A percentile compares a stretch with the other conserved stretches of the same genome.
phyloP scores from a whole-genome alignment of 1,140 invertebrate genomes.

The Neuroterus valhalla region DNA sequence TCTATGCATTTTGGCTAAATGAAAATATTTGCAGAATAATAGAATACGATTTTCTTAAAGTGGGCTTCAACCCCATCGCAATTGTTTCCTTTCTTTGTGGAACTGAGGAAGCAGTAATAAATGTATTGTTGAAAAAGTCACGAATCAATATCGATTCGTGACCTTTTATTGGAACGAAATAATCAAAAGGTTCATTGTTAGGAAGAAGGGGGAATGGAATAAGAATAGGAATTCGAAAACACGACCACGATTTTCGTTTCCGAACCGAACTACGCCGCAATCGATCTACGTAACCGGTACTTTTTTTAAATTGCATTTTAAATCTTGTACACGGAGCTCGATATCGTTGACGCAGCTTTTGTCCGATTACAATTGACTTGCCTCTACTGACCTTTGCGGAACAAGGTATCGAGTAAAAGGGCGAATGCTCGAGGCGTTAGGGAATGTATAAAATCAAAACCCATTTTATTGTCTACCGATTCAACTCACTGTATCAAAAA shows the following conservation, averaged over 20 bases:
- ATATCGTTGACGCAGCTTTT: constrained; percentile 51
- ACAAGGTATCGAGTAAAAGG: constrained; percentile 20
- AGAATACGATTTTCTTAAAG: too few species aligned
- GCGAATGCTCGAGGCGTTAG: constrained; percentile 14
- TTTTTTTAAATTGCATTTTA: constrained; percentile 38
- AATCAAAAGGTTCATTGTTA: too few species aligned
- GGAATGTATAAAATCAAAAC: background rate
- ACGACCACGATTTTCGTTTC: background rate
- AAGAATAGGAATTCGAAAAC: background rate
- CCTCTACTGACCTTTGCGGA: constrained; percentile 10
- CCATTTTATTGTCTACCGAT: constrained; percentile 12
- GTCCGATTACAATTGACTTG: constrained; percentile 47
- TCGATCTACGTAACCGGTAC: constrained; percentile 5
- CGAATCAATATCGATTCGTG: constrained; percentile 15
- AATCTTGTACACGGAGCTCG: constrained; percentile 37
- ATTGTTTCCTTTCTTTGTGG: too few species aligned
- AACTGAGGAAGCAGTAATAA: too few species aligned
- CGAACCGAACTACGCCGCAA: background rate
- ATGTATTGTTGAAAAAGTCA: constrained; percentile 14
- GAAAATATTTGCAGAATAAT: too few species aligned
- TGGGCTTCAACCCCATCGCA: too few species aligned
- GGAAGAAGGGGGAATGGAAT: background rate
- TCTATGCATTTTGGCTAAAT: too few species aligned
- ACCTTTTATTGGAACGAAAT: constrained; percentile 23
- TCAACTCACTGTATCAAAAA: constrained; percentile 13